phyloP scores from a whole-genome alignment of 1,140 invertebrate genomes.

The Plectrocnemia conspersa region DNA sequence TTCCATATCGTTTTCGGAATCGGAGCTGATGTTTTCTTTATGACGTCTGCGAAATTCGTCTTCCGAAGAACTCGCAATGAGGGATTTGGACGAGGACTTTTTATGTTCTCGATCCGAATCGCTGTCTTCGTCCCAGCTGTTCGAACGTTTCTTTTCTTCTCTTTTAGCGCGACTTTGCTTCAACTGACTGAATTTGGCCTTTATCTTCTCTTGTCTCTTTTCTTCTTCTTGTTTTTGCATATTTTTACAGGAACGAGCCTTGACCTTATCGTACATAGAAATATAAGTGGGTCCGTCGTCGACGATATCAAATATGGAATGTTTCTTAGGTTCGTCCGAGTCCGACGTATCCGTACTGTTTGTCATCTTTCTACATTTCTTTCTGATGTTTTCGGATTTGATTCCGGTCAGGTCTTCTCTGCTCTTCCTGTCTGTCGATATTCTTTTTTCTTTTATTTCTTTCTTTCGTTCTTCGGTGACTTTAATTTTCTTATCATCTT shows the following conservation, averaged over 20 bases:
- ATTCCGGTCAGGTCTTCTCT: constrained; percentile 40
- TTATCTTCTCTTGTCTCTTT: constrained; percentile 78
- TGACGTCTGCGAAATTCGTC: constrained; percentile 49
- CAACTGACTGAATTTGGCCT: constrained; percentile 83
- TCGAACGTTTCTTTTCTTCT: constrained; percentile 81
- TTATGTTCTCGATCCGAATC: constrained; percentile 54
- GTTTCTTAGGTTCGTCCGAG: constrained; percentile 76
- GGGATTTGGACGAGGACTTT: constrained; percentile 45
- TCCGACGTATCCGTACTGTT: constrained; percentile 58
- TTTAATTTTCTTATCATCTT: constrained; percentile 49
- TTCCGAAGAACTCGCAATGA: constrained; percentile 55
- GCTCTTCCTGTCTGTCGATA: constrained; percentile 52
- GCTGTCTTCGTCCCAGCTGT: constrained; percentile 80
- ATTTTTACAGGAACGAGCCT: constrained; percentile 87
- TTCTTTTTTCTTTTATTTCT: constrained; percentile 49
- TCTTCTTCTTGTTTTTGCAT: constrained; percentile 88
- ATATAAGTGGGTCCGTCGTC: constrained; percentile 88
- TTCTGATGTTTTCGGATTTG: constrained; percentile 45
- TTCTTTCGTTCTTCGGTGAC: constrained; percentile 49
- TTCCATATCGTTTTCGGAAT: constrained; percentile 47
- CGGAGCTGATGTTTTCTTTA: constrained; percentile 42
- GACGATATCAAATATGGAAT: constrained; percentile 88
- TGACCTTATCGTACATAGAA: constrained; percentile 98
- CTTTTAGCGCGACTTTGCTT: constrained; percentile 81
- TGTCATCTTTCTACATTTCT: constrained; percentile 50